Evolutionary conservation across 2,113 vertebrate genomes (phyloP), one percentile per base, ranked within the genome.

Genomic region (Hippolais icterina): DNA sequence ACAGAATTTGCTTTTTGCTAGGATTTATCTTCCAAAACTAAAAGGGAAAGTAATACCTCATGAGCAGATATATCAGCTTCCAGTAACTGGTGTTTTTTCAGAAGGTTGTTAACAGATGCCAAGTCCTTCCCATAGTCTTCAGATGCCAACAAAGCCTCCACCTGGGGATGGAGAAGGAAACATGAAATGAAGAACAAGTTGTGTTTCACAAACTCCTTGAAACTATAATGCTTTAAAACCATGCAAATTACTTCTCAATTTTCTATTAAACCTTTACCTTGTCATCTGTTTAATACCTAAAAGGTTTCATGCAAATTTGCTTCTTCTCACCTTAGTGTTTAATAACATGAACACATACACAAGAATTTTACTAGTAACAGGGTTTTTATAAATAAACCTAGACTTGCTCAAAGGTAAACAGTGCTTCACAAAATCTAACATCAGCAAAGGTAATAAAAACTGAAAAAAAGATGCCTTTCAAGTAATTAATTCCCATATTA

Each of bases 91-190:
- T 99, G 99, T 82, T 99, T 99, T 91, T 99, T 99, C 87, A 99
- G 98, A 65, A 99, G 97, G 96, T 99, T 99, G 98, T 99, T 99
- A 89, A 99, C 99, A 3, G 99, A 99, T 13, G 99, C 99, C 96
- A 99, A 96, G 94, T 99, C 99, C 97, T 99, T 99, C 42, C 99
- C 99, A 15, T 99, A 99, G 93, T 99, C 99, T 95, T 99, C 99
- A 25, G 99, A 99, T 24, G 99, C 99, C 47, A 99, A 98, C 25
- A 99, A 98, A 80, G 99, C 99, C 82, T 99, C 99, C 86, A 99
- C 99, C 99, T 99, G 90, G 37, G 37, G 21, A 71, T 12, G 2
- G 25, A 27, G 27, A 70, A 82, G 20, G 12, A 78, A 81, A 74
- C 60, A 46, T 1, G 5, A 28, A 69, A 54, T 33, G 20, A 63